Evolutionary conservation across 2,797 vertebrate species (phyloP).

Genomic region (Cephalopachus bancanus): DNA sequence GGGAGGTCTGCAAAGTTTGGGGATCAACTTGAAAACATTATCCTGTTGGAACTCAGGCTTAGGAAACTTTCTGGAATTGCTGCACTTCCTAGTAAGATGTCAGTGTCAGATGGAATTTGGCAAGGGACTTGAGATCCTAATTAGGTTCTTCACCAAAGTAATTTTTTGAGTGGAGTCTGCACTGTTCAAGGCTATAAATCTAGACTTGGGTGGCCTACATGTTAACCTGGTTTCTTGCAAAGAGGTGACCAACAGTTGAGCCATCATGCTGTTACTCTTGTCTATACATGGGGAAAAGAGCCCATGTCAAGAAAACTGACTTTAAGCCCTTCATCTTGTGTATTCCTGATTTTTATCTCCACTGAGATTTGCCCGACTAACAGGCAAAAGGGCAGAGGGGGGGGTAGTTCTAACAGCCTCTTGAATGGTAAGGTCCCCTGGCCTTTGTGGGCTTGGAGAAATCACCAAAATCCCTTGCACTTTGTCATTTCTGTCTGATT

Average conservation of each 20-base stretch:
- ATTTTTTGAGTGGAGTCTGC: background rate
- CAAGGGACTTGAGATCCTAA: constrained; percentile 37
- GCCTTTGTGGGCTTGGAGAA: constrained; percentile 21
- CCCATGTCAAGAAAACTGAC: constrained; percentile 15
- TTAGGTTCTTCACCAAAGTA: background rate
- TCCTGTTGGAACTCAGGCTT: background rate
- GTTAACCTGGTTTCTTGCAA: constrained; percentile 5
- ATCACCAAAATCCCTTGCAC: background rate
- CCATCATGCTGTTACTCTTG: background rate
- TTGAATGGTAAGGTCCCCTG: background rate
- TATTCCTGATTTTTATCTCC: background rate
- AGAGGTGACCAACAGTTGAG: background rate
- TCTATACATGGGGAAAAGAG: background rate
- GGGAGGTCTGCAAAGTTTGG: background rate
- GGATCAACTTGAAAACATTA: background rate
- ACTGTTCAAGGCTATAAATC: background rate
- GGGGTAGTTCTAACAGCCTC: background rate
- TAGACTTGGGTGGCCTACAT: background rate
- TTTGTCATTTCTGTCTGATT: constrained; percentile 1
- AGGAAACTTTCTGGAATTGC: constrained; percentile 27
- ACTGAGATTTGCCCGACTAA: background rate
- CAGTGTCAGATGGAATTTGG: background rate
- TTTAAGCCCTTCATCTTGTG: background rate
- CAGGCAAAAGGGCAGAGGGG: background rate
- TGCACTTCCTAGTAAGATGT: constrained; percentile 1